A percentile compares a stretch with the other conserved stretches of the same genome.
Evolutionary conservation across 92 coral and sea anemone genomes (phyloP).

Genomic region (Parazoanthus darwini): DNA sequence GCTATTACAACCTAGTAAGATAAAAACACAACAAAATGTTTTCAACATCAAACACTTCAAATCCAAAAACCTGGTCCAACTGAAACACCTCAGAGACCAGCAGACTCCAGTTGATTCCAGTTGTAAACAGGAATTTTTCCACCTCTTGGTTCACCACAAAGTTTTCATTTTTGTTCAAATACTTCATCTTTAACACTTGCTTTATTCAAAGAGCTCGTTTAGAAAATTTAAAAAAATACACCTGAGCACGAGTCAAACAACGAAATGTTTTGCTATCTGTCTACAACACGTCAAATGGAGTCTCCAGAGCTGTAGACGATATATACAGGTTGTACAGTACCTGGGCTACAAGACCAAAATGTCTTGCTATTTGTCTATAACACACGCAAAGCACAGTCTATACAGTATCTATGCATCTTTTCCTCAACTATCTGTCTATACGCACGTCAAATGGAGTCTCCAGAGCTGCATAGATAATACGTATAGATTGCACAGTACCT

Average conservation of each 20-base stretch:
- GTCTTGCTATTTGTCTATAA: constrained; percentile 70
- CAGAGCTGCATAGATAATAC: too few relatives aligned
- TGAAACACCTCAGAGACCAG: too few relatives aligned
- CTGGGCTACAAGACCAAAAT: constrained; percentile 36
- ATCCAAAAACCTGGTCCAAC: too few relatives aligned
- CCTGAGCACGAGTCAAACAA: background rate
- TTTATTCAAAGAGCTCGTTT: too few relatives aligned
- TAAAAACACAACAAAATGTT: background rate
- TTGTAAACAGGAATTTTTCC: background rate
- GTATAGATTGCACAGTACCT: too few relatives aligned
- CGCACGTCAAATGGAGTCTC: too few relatives aligned
- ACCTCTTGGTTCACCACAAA: background rate
- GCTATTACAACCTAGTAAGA: constrained; percentile 81
- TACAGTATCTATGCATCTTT: too few relatives aligned
- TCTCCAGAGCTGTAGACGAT: too few relatives aligned
- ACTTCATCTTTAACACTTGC: background rate
- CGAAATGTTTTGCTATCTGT: constrained; percentile 79
- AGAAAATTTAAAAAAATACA: background rate
- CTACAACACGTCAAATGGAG: constrained; percentile 53
- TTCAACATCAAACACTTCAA: background rate
- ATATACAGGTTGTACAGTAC: too few relatives aligned
- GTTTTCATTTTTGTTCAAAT: background rate
- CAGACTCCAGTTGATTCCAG: background rate
- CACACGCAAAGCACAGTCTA: constrained; percentile 60
- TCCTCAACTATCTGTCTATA: too few relatives aligned